Base-by-base conservation (phyloP, 2,797 vertebrate species). In the Remorina albescens region DNA sequence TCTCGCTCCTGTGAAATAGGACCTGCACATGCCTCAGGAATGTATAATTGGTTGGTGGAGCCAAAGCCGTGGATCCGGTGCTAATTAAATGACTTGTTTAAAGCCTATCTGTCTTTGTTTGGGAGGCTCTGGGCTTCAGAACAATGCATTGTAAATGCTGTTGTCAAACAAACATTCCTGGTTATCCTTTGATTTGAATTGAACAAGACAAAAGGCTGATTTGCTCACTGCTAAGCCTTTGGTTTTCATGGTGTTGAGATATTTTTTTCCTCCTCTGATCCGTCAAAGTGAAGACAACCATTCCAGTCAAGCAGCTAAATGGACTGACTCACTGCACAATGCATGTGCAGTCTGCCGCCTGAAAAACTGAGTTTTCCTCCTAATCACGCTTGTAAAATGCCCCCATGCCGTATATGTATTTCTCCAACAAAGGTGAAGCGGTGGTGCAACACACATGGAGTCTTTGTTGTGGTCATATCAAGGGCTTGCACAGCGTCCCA, bases 51-150 rank as follows among this genome's bases (percentile, higher is more conserved):
- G 93, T 91, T 92, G 91, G 89, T 85, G 85, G 85, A 84, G 91
- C 84, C 91, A 89, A 90, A 92, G 91, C 93, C 80, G 85, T 71
- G 91, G 92, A 93, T 95, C 90, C 89, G 82, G 88, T 89, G 90
- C 93, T 95, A 95, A 95, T 95, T 95, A 95, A 95, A 95, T 93
- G 94, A 93, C 94, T 95, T 94, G 93, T 95, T 94, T 95, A 93
- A 93, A 94, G 93, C 93, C 93, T 94, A 94, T 95, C 94, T 93
- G 92, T 95, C 94, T 95, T 95, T 94, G 94, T 94, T 95, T 94
- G 92, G 82, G 90, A 91, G 90, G 90, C 84, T 90, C 90, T 88
- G 89, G 80, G 90, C 91, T 89, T 89, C 83, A 83, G 91, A 93
- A 94, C 92, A 93, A 93, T 91, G 89, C 88, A 89, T 86, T 90